These are phyloP conservation scores for Heterotis niloticus DNA, from an alignment of 2,113 vertebrate species.

Conservation along the genomic window DNA sequence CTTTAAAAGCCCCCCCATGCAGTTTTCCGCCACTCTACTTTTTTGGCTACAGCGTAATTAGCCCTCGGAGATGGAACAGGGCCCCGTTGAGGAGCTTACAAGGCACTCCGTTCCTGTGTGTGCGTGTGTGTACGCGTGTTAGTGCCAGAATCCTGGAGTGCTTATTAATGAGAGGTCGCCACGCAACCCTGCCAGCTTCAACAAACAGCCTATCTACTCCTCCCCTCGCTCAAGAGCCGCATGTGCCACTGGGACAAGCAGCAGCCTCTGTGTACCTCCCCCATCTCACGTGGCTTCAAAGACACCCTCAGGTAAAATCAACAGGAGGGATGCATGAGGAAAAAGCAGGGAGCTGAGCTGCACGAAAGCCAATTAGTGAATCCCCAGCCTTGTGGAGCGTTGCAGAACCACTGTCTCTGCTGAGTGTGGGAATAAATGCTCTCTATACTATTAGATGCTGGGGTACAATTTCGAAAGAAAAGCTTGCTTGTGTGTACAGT, in stretches of 20 bases:
- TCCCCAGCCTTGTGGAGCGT: background rate
- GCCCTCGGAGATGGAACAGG: conserved; percentile 78
- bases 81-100: conserved; percentile 76
- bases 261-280: background rate
- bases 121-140: background rate
- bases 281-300: background rate
- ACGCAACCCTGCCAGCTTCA: conserved; percentile 1
- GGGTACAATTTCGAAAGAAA: background rate
- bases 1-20: background rate
- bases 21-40: conserved; percentile 74
- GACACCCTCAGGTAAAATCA: background rate
- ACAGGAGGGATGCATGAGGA: background rate
- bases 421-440: background rate
- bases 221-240: background rate
- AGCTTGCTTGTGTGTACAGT: background rate
- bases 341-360: background rate
- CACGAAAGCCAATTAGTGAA: background rate
- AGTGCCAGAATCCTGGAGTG: conserved; percentile 3
- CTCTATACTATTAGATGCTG: background rate
- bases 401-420: background rate
- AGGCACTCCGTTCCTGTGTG: conserved; percentile 65
- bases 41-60: conserved; percentile 78
- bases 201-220: background rate
- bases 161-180: conserved; percentile 22
- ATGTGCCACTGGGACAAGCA: background rate